Evolutionary conservation across 2,113 vertebrate genomes (phyloP), one percentile per base, ranked within the genome.

Genomic region (Pleuronectes platessa): DNA sequence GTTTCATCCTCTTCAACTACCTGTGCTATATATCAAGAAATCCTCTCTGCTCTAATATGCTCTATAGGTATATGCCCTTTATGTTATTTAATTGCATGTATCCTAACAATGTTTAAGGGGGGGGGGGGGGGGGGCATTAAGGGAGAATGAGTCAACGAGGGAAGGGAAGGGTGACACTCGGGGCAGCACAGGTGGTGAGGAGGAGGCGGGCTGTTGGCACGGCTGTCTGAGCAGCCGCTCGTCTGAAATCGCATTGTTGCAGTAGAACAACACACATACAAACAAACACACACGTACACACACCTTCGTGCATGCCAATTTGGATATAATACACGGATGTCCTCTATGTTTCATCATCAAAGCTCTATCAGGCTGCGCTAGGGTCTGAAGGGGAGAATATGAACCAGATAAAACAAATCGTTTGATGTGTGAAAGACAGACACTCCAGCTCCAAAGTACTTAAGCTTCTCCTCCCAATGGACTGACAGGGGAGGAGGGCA

Each of bases 391-490:
- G 90, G 89, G 88, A 92, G 91, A 93, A 93, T 93, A 94, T 92
- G 93, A 92, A 94, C 83, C 93, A 90, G 92, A 95, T 94, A 95
- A 94, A 94, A 93, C 93, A 94, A 94, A 94, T 93, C 90, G 91
- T 95, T 95, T 95, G 94, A 95, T 94, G 94, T 94, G 89, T 90
- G 92, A 93, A 92, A 94, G 93, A 95, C 94, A 93, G 93, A 91
- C 91, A 93, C 91, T 91, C 85, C 86, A 89, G 90, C 91, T 92
- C 92, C 91, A 92, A 92, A 92, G 92, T 92, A 93, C 93, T 94
- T 93, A 95, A 94, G 93, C 92, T 92, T 89, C 90, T 89, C 93
- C 90, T 92, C 93, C 92, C 91, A 76, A 74, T 71, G 91, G 93
- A 94, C 90, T 78, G 87, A 82, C 86, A 86, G 80, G 85, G 69